Evolutionary conservation across 2,797 vertebrate genomes (phyloP), one percentile per base, ranked within the genome.

Genomic region (Thripadectes ignobilis): DNA sequence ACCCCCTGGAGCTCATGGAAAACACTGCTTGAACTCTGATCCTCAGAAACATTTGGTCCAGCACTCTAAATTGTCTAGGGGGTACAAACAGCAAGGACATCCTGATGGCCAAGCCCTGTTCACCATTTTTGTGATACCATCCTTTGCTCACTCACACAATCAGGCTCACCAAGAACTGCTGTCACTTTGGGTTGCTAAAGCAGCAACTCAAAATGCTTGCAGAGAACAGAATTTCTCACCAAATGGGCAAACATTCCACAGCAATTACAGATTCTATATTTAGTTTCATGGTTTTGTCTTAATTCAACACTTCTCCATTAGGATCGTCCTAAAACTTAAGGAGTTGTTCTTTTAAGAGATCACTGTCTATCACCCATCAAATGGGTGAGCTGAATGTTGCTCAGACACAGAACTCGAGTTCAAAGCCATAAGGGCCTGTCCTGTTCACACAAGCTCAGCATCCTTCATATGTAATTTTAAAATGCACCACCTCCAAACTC

Each of bases 321-420:
- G 27, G 82, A 52, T 39, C 8, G 46, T 82, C 71, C 39, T 81
- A 39, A 32, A 51, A 26, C 29, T 78, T 46, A 49, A 62, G 48
- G 34, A 52, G 34, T 11, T 72, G 18, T 39, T 73, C 54, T 89
- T 38, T 34, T 68, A 71, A 45, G 26, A 59, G 11, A 38, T 36
- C 3, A 3, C 23, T 69, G n/a, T 24, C 14, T n/a, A 71, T 36
- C 3, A 0, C 30, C 20, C 2, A 2, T 12, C 34, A 83, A 63
- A 38, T 4, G 14, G 10, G 17, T 0, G 1, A 77, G 10, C 2
- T 48, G 43, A 78, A 86, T 3, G 43, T 39, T 77, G 32, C 57
- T 76, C 75, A 85, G 61, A 66, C 18, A 29, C 49, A 93, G 66
- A 84, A 65, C 14, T 55, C 21, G 24, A 8, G 54, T 75, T 90